These are phyloP conservation scores for Andrena camellia DNA, from an alignment of 2,888 invertebrate genomes.

Conservation along the genomic window DNA sequence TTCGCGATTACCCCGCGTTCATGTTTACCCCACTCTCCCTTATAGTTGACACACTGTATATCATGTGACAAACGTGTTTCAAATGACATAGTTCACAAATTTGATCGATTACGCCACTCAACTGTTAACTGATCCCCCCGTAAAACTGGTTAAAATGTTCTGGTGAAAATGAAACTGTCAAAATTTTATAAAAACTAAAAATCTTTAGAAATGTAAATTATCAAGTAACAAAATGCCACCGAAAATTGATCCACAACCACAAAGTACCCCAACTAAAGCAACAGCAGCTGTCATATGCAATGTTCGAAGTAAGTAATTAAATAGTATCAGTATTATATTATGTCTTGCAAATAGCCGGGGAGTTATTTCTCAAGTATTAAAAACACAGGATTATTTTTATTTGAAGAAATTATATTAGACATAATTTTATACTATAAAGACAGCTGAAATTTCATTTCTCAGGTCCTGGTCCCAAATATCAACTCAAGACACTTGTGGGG, in stretches of 20 bases:
- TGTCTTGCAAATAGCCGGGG: not conserved
- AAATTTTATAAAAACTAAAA: constrained; percentile 20
- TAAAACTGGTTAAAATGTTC: constrained; percentile 36
- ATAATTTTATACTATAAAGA: not conserved
- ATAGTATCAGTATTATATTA: not conserved
- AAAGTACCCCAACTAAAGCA: not conserved
- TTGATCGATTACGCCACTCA: constrained; percentile 11
- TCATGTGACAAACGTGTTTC: not conserved
- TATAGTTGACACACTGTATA: no score
- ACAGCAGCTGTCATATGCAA: constrained; percentile 16
- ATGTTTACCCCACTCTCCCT: no score
- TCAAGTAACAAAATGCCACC: constrained; percentile 52
- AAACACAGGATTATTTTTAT: not conserved
- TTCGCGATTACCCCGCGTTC: no score
- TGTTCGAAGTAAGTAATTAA: constrained; percentile 44
- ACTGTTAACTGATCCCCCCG: constrained; percentile 18
- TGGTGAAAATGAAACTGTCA: constrained; percentile 4
- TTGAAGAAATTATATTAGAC: not conserved
- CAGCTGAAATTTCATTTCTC: not conserved
- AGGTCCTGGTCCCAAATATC: constrained; percentile 88
- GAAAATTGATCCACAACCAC: not conserved
- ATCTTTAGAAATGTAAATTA: constrained; percentile 46
- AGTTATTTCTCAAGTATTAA: not conserved
- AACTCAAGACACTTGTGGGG: constrained; percentile 88
- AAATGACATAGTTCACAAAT: constrained; percentile 9